phyloP scores from a whole-genome alignment of 2,113 vertebrate species.

The Melanocharis versteri region DNA sequence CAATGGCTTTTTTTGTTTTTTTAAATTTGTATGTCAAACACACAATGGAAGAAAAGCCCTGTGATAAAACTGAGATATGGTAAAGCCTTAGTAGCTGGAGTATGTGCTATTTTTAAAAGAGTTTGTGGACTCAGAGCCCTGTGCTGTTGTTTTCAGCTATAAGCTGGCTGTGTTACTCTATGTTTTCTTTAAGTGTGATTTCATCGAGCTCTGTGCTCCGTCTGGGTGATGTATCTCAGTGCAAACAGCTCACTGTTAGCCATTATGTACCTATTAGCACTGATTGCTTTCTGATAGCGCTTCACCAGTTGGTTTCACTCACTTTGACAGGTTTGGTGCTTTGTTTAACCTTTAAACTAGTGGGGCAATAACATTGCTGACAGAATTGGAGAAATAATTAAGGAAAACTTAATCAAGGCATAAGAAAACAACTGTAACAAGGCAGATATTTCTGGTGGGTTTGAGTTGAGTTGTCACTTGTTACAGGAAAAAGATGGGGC shows the following conservation, averaged over 20 bases:
- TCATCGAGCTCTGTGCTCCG: constrained; percentile 82
- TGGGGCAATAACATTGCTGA: constrained; percentile 75
- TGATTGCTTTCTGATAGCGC: constrained; percentile 95
- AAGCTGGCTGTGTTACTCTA: neutral
- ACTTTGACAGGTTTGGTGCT: constrained; percentile 90
- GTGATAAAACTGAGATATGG: neutral
- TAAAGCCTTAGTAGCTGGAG: neutral
- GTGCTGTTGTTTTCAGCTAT: neutral
- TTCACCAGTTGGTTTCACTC: constrained; percentile 94
- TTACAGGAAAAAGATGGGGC: neutral
- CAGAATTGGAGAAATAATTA: constrained; percentile 82
- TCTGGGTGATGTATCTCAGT: constrained; percentile 88
- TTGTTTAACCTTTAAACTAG: constrained; percentile 95
- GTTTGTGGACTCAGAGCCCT: neutral
- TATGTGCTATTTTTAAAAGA: neutral
- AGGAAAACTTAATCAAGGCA: constrained; percentile 73
- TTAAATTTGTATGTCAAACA: neutral
- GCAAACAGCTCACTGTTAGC: constrained; percentile 88
- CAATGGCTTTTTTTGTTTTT: neutral
- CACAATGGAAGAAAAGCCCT: accelerated
- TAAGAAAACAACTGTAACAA: constrained; percentile 74
- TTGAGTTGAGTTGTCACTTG: constrained; percentile 65
- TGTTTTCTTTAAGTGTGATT: constrained; percentile 76
- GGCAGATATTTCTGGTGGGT: constrained; percentile 60
- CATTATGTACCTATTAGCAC: constrained; percentile 98